Evolutionary conservation across 2,797 vertebrate genomes (phyloP), one percentile per base, ranked within the genome.

Genomic region (Centroberyx gerrardi): DNA sequence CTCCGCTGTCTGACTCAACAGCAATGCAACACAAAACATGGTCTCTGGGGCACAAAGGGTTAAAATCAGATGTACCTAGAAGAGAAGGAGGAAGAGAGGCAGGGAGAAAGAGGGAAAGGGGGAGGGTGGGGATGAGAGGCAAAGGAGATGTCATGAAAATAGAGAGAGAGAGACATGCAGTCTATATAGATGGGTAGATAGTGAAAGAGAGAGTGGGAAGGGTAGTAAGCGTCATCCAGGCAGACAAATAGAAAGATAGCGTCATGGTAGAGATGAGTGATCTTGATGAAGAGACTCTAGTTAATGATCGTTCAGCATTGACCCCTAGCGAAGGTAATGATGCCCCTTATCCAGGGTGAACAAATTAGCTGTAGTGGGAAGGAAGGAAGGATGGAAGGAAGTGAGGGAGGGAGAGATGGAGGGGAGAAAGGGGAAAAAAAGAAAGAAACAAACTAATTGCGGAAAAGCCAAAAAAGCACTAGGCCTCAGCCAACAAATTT

Each of bases 241-340:
- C 7, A 40, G 38, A 40, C 38, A 40, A 40, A 40, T 10, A 70
- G 70, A 80, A 62, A 70, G 75, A 76, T 44, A 62, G 72, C 71
- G 68, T 87, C 85, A 51, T 29, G 40, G 77, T 61, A 46, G 63
- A 80, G 63, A 51, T 55, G 74, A 81, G 68, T 48, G 69, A 77
- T 62, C 38, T 68, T 65, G 68, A 82, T 44, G 84, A 73, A 58
- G 76, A 74, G 66, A 62, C 68, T 69, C 63, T 60, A 55, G 68
- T 70, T 82, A 76, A 85, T 88, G 87, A 84, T 52, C 56, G 52
- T 36, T 89, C 83, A 73, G 77, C 62, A 61, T 49, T 82, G 82
- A 78, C 77, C 86, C 80, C n/a, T 77, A 79, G 84, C 59, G 17
- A 61, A 78, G 78, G 74, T 78, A 89, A 91, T 82, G 82, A 89